Evolutionary conservation across 1,140 invertebrate species (phyloP).

Genomic region (Listronotus oregonensis): DNA sequence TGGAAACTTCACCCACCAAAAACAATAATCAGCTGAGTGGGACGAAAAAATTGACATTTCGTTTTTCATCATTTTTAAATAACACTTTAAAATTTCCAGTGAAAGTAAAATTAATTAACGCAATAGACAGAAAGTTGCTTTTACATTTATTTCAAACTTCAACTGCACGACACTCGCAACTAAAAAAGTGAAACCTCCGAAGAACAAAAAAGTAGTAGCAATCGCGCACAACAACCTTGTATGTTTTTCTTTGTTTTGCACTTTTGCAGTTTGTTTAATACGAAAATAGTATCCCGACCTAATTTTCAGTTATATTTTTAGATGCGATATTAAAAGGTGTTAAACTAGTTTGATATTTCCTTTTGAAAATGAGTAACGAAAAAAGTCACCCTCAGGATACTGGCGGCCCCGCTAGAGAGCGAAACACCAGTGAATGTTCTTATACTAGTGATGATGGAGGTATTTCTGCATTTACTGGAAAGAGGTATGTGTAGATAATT

Average conservation of each 20-base stretch:
- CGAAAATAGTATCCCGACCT: constrained; percentile 19
- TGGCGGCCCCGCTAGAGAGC: constrained; percentile 39
- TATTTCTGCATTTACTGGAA: constrained; percentile 37
- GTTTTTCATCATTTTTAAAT: background rate
- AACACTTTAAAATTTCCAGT: background rate
- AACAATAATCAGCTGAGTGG: no score
- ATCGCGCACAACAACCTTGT: background rate
- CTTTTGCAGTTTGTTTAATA: constrained; percentile 1
- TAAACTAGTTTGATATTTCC: background rate
- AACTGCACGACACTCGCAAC: background rate
- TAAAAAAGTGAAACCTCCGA: background rate
- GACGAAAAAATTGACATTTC: background rate
- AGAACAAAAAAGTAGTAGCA: background rate
- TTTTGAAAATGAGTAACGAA: constrained; percentile 34
- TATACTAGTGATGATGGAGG: constrained; percentile 51
- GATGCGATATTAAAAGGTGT: background rate
- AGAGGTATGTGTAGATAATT: constrained; percentile 39
- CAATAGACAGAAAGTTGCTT: background rate
- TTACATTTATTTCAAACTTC: background rate
- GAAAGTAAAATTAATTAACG: background rate
- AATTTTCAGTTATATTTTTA: background rate
- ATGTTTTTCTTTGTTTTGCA: constrained; percentile 15
- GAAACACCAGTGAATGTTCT: constrained; percentile 53
- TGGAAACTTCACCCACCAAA: no score
- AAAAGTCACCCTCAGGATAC: constrained; percentile 44